Evolutionary conservation across 2,113 vertebrate species (phyloP), one percentile per base, ranked within the genome.

Genomic region (Neotoma lepida): DNA sequence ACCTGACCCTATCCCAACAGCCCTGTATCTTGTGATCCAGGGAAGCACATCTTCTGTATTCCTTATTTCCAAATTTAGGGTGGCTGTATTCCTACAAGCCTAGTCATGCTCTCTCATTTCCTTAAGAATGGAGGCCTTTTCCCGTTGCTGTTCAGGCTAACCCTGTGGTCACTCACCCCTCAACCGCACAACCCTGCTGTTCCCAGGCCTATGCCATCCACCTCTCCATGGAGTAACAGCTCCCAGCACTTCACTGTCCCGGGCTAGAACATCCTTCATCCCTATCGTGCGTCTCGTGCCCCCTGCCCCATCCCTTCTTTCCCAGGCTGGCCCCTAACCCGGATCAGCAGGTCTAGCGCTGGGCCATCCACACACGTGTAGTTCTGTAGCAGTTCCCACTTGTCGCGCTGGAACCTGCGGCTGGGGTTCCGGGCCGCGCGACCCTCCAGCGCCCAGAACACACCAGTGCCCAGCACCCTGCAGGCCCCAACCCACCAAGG

Each of bases 381-480:
- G 73, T 97, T 98, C 28, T 9, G 89, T 10, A 99, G 96, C 76
- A 99, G 94, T 6, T 49, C 96, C 81, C 96, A 97, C 96, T 97
- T 98, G 54, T 97, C 91, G 3, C 1, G 26, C 68, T 98, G 93
- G 39, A 99, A 94, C 0, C 1, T 14, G 0, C 41, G 39, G 14
- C 98, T 94, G 13, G 97, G 90, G 93, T 91, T 94, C 44, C 64
- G 1, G 30, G 98, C 98, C 0, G 94, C 95, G 1, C 98, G 96
- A 17, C 98, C 98, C 96, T 99, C 99, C 96, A 99, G 96, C 56
- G 98, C 98, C 98, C 98, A 99, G 94, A 99, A 99, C 66, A 99
- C 90, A 8, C 98, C 80, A 18, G 98, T 99, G 3, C 99, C 99
- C 71, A 99, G 97, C 51, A 98, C 49, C 33, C 82, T 18, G 64